These are phyloP conservation scores for Syrphus vitripennis DNA, from an alignment of 2,888 invertebrate species.

Conservation along the genomic window DNA sequence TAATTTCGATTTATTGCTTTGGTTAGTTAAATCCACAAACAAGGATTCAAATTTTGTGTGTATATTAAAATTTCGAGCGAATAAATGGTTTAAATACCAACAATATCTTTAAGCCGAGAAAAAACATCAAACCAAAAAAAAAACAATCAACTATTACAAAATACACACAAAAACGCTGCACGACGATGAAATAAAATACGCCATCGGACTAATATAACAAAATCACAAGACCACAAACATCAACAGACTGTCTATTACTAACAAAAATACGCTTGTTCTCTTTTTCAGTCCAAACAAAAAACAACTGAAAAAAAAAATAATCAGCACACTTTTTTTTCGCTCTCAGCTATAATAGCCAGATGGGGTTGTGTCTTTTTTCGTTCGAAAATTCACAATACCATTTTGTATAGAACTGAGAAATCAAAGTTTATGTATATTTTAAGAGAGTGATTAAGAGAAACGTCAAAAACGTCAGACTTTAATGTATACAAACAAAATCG, in stretches of 20 bases:
- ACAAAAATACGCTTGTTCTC: constrained; percentile 42
- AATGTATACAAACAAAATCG: constrained; percentile 55
- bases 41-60: neutral
- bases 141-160: constrained; percentile 10
- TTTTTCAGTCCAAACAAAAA: constrained; percentile 8
- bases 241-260: constrained; percentile 71
- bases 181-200: constrained; percentile 48
- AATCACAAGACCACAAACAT: constrained; percentile 68
- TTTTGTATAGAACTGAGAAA: constrained; percentile 4
- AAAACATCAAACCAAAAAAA: too few relatives aligned
- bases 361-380: constrained; percentile 4
- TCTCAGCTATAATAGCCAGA: neutral
- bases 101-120: neutral
- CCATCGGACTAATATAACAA: constrained; percentile 64
- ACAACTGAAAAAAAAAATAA: neutral
- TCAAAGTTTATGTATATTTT: neutral
- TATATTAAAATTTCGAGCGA: neutral
- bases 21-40: neutral
- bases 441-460: constrained; percentile 16
- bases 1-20: neutral
- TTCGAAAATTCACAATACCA: neutral
- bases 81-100: neutral
- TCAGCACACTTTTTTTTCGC: constrained; percentile 10
- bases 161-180: constrained; percentile 47
- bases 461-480: constrained; percentile 12